Evolutionary conservation across 2,797 vertebrate species (phyloP), one percentile per base, ranked within the genome.

Genomic region (Eospalax fontanierii): DNA sequence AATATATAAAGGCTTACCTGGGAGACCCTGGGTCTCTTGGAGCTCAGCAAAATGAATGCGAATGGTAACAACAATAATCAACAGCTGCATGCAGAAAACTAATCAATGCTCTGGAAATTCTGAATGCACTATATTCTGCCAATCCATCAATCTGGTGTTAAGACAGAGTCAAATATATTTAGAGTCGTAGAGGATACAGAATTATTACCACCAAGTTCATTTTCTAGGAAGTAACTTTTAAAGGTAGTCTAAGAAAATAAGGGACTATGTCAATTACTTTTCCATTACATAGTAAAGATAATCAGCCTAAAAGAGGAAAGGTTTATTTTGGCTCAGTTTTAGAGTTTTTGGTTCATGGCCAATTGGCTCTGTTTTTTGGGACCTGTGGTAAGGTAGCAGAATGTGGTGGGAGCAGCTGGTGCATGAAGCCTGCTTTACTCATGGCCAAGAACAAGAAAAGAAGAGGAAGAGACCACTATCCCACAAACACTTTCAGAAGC

Each of bases 151-250:
- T 63, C 74, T 30, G 79, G 6, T 78, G 14, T 5, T 4, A 78
- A 78, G 43, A 50, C 1, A 88, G 24, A 93, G 54, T 59, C 83
- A 76, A 75, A 68, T 21, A 66, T n/a, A 91, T 35, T 86, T 79
- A 54, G 40, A 91, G 61, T 84, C 89, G 50, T 16, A n/a, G 26
- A 91, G 76, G 33, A 91, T 35, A 71, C 28, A 26, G 83, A 71
- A 86, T 89, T 92, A 50, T 89, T 59, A 73, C 10, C 38, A 65
- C 35, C 14, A 4, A 22, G 3, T 50, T 24, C 54, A 40, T 12
- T 22, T 92, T 63, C 46, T 65, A 79, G 46, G 10, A 82, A 78
- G 1, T 54, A 28, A 59, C 54, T 35, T 78, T 43, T 92, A 79
- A 40, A 86, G 2, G 59, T 2, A 40, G 10, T 46, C 30, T 79